Conservation (phyloP, 2,113 vertebrate species). For the Sisor rabdophorus region DNA sequence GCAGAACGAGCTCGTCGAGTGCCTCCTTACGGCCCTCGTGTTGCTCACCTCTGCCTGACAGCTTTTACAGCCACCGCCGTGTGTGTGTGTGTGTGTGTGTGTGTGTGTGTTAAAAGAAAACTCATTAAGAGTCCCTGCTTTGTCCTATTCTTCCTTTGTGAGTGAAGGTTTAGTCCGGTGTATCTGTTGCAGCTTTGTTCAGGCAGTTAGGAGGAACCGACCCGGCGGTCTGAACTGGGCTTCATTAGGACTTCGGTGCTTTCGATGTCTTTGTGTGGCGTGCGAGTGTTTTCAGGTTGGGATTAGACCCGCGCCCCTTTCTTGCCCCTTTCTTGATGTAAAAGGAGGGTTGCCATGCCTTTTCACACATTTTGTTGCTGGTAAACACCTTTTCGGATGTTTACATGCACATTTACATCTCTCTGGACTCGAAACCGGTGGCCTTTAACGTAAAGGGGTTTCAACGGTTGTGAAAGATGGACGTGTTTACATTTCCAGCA, state of each 20-base stretch:
- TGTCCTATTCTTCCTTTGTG: neutral
- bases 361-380: neutral
- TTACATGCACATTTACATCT: too few species aligned
- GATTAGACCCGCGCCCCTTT: neutral
- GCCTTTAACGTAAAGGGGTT: too few species aligned
- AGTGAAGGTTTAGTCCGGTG: neutral
- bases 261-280: constrained; percentile 3
- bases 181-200: constrained; percentile 25
- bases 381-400: neutral
- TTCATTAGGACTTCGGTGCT: constrained; percentile 23
- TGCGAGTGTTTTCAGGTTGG: constrained; percentile 12
- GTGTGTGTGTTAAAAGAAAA: too few species aligned
- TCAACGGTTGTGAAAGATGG: too few species aligned
- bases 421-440: too few species aligned
- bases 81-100: neutral
- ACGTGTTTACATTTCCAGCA: too few species aligned
- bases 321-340: too few species aligned
- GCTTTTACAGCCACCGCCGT: constrained; percentile 2
- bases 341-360: neutral
- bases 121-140: constrained; percentile 13
- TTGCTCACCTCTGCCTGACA: neutral
- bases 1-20: constrained; percentile 7
- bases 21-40: constrained; percentile 7
- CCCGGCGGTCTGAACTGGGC: neutral
- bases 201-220: neutral